Base-by-base conservation (phyloP, 2,888 invertebrate genomes). In the Drosophila anomalata region DNA sequence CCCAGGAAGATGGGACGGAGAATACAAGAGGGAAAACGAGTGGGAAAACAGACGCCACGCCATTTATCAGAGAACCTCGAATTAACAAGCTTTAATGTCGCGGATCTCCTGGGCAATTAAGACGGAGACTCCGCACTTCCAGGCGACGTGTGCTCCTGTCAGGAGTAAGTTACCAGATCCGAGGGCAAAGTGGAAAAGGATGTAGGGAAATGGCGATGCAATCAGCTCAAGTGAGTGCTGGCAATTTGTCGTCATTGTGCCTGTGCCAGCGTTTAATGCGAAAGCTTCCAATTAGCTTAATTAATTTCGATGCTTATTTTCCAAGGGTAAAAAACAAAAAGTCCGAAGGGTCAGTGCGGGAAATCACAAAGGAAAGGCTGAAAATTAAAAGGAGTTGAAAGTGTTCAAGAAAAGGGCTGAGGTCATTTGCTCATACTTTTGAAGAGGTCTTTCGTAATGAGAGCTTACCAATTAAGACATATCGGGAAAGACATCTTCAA, bases 11-110 rank as follows among this genome's bases (percentile, higher is more conserved):
- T 50, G 52, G 9, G 47, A 9, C 29, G 31, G 29, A 1, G 11
- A 17, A 17, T 17, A 17, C 5, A 17, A 29, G 20, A 11, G 6
- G 8, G 50, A 33, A 11, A 20, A 44, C 20, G 3, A 20, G n/a
- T 9, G 50, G 12, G n/a, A 22, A 22, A 20, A 36, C 33, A 33
- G 67, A 39, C 17, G 67, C 53, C 46, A n/a, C 6, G 67, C 56
- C 68, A 79, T 77, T 86, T 79, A 76, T 80, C 77, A 79, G 69
- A 54, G 71, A 62, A 72, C 55, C 80, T 70, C 55, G 87, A 81
- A 81, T 81, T 87, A 81, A 75, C 68, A 55, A 51, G 56, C 54
- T 65, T 61, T 84, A 50, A 78, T 78, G 55, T 72, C 62, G 61
- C 55, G 48, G 60, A 20, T 68, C 14, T 47, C 52, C 22, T 24